Conservation (phyloP, 2,797 vertebrate species). For the Tachyglossus aculeatus region DNA sequence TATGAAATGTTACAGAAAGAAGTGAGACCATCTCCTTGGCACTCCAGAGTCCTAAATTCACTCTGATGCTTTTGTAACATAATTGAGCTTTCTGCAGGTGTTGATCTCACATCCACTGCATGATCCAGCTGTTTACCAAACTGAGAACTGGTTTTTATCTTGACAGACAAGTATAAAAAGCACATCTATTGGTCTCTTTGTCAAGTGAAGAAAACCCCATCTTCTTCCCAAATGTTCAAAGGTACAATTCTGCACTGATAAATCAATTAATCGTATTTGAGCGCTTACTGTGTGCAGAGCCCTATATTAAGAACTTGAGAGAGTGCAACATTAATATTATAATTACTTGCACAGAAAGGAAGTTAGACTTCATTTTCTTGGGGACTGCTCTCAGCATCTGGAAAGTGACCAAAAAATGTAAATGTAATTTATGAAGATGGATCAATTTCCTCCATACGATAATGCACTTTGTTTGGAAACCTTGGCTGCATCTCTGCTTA, state of each 20-base stretch:
- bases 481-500: conserved; percentile 31
- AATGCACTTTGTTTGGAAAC: conserved; percentile 48
- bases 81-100: not conserved
- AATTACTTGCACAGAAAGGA: too few species aligned
- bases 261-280: not conserved
- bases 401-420: not conserved
- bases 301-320: too few species aligned
- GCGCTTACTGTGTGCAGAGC: too few species aligned
- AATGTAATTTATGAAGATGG: conserved; percentile 39
- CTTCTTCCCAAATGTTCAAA: not conserved
- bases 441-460: conserved; percentile 48
- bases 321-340: too few species aligned
- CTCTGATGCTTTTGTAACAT: not conserved
- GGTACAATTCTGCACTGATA: not conserved
- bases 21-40: too few species aligned
- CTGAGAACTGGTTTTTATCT: too few species aligned
- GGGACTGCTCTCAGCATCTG: not conserved
- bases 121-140: too few species aligned
- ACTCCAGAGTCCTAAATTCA: not conserved
- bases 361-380: not conserved
- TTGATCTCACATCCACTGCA: too few species aligned
- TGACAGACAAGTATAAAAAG: too few species aligned
- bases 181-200: too few species aligned
- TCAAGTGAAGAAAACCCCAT: too few species aligned
- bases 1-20: too few species aligned